These are phyloP conservation scores for Trachythela sp. DNA, from an alignment of 64 coral and sea anemone genomes.

Conservation along the genomic window DNA sequence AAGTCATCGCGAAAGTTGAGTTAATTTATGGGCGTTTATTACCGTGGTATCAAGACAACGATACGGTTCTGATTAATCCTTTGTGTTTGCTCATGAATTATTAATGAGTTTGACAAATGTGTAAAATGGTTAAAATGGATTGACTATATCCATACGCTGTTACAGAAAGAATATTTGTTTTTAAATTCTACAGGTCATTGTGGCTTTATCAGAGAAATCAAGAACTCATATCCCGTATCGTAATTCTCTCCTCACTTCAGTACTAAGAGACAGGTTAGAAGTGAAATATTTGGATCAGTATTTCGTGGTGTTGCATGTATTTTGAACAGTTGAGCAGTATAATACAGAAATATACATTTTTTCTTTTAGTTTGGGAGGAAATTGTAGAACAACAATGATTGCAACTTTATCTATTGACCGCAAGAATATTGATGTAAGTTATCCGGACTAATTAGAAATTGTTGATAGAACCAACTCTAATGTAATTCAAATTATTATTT, in stretches of 20 bases:
- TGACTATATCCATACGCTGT: too few relatives aligned
- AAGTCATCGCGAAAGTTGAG: too few relatives aligned
- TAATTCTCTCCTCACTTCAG: slow-evolving; percentile 41
- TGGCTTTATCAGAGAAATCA: slow-evolving; percentile 37
- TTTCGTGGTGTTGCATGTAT: background rate
- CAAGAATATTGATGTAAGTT: slow-evolving; percentile 42
- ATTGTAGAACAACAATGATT: slow-evolving; percentile 50
- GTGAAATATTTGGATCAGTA: background rate
- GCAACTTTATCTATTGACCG: slow-evolving; percentile 32
- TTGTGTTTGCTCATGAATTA: too few relatives aligned
- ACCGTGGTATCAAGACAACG: too few relatives aligned
- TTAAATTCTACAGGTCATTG: slow-evolving; percentile 58
- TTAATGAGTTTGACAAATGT: too few relatives aligned
- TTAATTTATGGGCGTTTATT: too few relatives aligned
- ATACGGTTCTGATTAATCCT: background rate
- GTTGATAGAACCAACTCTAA: background rate
- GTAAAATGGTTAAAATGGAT: too few relatives aligned
- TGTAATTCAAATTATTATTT: background rate
- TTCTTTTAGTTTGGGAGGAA: slow-evolving; percentile 43
- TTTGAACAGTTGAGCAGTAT: background rate
- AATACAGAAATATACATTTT: background rate
- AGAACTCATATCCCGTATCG: slow-evolving; percentile 46
- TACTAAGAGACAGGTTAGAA: slow-evolving; percentile 35
- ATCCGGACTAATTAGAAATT: background rate
- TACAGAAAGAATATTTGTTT: too few relatives aligned